Base-by-base conservation (phyloP, 2,113 vertebrate genomes). In the Hemibagrus wyckioides region DNA sequence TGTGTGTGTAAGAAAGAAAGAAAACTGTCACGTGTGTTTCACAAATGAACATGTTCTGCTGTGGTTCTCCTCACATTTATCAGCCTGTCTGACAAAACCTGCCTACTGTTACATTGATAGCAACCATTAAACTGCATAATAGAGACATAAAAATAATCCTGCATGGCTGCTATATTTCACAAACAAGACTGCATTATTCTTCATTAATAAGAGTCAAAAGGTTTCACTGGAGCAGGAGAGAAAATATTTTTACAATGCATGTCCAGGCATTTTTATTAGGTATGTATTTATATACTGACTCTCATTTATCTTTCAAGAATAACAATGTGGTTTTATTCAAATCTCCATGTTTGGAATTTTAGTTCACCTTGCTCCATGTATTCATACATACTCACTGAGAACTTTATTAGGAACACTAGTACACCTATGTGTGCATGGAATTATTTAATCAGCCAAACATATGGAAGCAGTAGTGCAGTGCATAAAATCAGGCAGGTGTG, bases 41-140 rank as follows among this genome's bases (percentile, higher is more conserved):
- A 88, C 79, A 89, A 54, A 69, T 87, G 80, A 82, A 36, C 39
- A 61, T 83, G 80, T 90, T 88, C 80, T 39, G 36, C 39, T 30
- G 79, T 41, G 48, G 54, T 21, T 57, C 23, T 17, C n/a, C 52
- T 76, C 39, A 76, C 88, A 83, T 84, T 80, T 76, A 48, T 63
- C 39, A 83, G 75, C n/a, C 41, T 25, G 65, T 44, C 11, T 82
- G 36, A 59, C 30, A 61, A 36, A 87, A 41, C 57, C 84, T 54
- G 28, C 65, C 54, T 54, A 77, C 77, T 73, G 82, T n/a, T 44
- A 76, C 57, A 56, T 65, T 48, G 9, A 23, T 44, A 61, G 44
- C 23, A 85, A 61, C 82, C 57, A 81, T 80, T 57, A 86, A 73
- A 80, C 73, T 82, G 44, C 76, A 65, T 84, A 86, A 85, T 85